Evolutionary conservation across 1,140 invertebrate genomes (phyloP), one percentile per base, ranked within the genome.

Genomic region (Camponotus pennsylvanicus): DNA sequence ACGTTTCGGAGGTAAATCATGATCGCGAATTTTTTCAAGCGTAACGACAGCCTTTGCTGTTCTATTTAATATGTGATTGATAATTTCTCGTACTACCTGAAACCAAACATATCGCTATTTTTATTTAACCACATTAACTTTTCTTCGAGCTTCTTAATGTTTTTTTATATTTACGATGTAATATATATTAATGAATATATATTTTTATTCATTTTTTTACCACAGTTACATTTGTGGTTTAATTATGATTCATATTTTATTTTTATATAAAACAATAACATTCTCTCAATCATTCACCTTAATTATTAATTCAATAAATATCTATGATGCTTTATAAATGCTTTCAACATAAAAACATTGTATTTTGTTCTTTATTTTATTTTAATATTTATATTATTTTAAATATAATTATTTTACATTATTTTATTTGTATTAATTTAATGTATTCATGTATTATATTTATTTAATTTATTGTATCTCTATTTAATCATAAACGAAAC

Each of bases 41-140:
- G 18, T 32, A 9, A 9, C 6, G 7, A 77, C 5, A 42, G 4
- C 42, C 13, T 63, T 37, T 15, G 4, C 1, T 8, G 18, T 37
- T 42, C 15, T 71, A 40, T 73, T 49, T 8, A 86, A 40, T 7
- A 86, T 18, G 3, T 27, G 9, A 32, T 57, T 57, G 2, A 83
- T 2, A 34, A 83, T 83, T 11, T 71, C 67, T 37, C 11, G 15
- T 0, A 37, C 21, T 55, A 86, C 1, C 66, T 86, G 18, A n/a
- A 67, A 78, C 3, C 13, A n/a, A 5, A 57, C n/a, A 15, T 40
- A 3, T 79, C 3, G 18, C 9, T 76, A 42, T 34, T 64, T 40
- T 21, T 40, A 77, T 8, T 59, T 32, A 27, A 45, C 2, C 37
- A 9, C 61, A 15, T 42, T 77, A 32, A 42, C 0, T 3, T 76